Evolutionary conservation across 2,797 vertebrate genomes (phyloP).

Genomic region (Rhincodon typus): DNA sequence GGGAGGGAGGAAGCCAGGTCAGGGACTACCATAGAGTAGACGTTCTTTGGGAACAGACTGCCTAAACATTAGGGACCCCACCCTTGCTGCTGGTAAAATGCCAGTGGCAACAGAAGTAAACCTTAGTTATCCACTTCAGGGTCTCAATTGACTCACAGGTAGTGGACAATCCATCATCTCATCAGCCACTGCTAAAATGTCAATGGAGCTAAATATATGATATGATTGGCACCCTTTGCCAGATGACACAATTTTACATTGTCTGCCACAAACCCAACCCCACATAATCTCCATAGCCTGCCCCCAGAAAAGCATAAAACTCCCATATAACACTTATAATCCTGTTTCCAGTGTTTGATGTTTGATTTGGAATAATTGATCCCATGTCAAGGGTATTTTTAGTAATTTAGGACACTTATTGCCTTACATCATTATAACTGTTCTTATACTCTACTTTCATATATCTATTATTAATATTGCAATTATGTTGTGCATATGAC

Average conservation of each 20-base stretch:
- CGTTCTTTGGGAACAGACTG: background rate
- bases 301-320: background rate
- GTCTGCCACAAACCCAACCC: no score
- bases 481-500: background rate
- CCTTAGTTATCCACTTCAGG: background rate
- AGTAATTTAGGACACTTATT: background rate
- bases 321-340: background rate
- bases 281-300: no score
- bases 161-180: no score
- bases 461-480: background rate
- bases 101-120: no score
- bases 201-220: background rate
- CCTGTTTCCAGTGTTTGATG: background rate
- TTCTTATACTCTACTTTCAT: background rate
- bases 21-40: background rate
- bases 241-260: background rate
- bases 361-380: background rate
- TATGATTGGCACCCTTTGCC: background rate
- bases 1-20: background rate
- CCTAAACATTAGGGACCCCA: background rate
- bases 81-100: background rate
- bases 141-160: background rate
- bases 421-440: background rate
- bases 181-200: background rate
- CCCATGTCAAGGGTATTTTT: background rate